Conservation (phyloP, 1,140 invertebrate species). For the Schlechtendalia chinensis region DNA sequence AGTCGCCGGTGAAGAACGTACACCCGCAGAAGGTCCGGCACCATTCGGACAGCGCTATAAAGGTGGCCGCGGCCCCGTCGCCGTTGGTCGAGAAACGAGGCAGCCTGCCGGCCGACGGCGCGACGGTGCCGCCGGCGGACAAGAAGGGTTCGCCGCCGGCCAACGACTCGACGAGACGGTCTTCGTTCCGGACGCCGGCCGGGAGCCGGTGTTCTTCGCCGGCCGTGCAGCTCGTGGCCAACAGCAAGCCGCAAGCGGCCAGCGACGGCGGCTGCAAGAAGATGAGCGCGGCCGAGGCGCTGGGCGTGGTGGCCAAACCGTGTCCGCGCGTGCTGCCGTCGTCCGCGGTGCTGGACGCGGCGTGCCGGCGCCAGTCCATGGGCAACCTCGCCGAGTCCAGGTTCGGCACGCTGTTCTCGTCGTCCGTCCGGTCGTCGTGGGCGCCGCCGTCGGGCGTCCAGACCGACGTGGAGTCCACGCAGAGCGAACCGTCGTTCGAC, state of each 20-base stretch:
- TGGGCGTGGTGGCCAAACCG: slow-evolving; percentile 54
- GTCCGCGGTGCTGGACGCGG: slow-evolving; percentile 51
- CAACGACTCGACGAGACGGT: slow-evolving; percentile 38
- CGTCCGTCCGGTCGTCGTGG: slow-evolving; percentile 60
- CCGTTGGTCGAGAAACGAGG: slow-evolving; percentile 8
- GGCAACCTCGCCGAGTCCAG: slow-evolving; percentile 54
- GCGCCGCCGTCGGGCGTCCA: slow-evolving; percentile 54
- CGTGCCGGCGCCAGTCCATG: slow-evolving; percentile 53
- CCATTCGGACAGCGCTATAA: slow-evolving; percentile 40
- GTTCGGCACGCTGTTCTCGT: slow-evolving; percentile 48
- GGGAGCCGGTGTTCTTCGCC: slow-evolving; percentile 18
- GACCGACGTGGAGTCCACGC: slow-evolving; percentile 50
- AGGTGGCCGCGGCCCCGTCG: neutral
- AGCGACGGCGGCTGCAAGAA: neutral
- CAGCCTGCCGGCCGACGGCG: neutral
- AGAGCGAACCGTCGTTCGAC: slow-evolving; percentile 42
- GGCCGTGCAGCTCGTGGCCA: neutral
- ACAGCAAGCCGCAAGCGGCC: neutral
- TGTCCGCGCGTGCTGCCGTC: slow-evolving; percentile 53
- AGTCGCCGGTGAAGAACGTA: slow-evolving; percentile 52
- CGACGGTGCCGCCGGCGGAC: neutral
- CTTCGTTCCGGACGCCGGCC: slow-evolving; percentile 3
- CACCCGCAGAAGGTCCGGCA: slow-evolving; percentile 35
- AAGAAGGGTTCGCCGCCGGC: slow-evolving; percentile 8
- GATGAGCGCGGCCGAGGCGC: slow-evolving; percentile 54